phyloP scores from a whole-genome alignment of 2,113 vertebrate genomes.

The Daubentonia madagascariensis region DNA sequence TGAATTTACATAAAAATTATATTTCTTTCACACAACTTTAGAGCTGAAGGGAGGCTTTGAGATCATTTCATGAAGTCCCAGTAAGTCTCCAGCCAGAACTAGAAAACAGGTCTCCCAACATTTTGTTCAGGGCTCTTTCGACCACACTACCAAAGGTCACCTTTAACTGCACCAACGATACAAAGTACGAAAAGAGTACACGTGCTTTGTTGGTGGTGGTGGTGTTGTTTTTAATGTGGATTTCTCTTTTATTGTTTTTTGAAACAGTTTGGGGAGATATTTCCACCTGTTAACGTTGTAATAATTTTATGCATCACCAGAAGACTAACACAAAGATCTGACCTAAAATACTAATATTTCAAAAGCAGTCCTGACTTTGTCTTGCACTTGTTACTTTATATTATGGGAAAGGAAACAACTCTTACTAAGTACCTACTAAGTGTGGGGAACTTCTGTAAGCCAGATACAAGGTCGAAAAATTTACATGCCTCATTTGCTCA shows the following conservation, averaged over 20 bases:
- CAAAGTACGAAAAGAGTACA: background rate
- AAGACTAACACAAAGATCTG: conserved; percentile 47
- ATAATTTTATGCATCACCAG: conserved; percentile 52
- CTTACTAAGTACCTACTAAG: background rate
- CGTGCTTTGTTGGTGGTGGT: background rate
- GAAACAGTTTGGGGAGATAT: background rate
- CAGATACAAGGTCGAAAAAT: background rate
- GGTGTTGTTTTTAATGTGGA: background rate
- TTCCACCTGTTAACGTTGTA: background rate
- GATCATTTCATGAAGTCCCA: background rate
- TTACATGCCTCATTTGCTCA: conserved; percentile 4
- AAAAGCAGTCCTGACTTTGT: background rate
- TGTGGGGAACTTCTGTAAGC: background rate
- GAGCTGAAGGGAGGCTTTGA: background rate
- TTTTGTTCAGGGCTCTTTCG: background rate
- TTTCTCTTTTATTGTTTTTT: background rate
- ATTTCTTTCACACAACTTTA: background rate
- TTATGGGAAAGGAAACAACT: background rate
- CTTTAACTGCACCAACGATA: background rate
- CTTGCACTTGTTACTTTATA: background rate
- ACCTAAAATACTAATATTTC: background rate
- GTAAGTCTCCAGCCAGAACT: background rate
- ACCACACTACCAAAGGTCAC: background rate
- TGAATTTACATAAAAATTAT: background rate
- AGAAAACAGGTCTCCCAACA: background rate